Evolutionary conservation across 2,888 invertebrate species (phyloP).

Genomic region (Trichopoda pennipes): DNA sequence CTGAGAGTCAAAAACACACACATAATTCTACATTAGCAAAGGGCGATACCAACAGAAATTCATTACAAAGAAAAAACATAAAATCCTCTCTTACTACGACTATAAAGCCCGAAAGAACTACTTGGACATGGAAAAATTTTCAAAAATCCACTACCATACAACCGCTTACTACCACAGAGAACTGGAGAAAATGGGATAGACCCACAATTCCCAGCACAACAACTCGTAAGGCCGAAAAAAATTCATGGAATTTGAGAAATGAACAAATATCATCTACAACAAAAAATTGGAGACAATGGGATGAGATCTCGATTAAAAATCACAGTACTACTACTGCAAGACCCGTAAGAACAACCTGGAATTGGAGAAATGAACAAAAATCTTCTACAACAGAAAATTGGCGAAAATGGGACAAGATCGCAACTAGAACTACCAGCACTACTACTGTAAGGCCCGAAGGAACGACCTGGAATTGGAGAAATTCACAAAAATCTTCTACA

Average conservation of each 20-base stretch:
- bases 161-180: constrained; percentile 25
- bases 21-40: no score
- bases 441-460: constrained; percentile 39
- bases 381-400: constrained; percentile 33
- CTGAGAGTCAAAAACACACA: no score
- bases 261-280: not conserved
- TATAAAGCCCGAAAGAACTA: not conserved
- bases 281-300: not conserved
- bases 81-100: not conserved
- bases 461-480: constrained; percentile 2
- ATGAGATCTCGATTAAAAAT: not conserved
- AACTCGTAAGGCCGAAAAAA: constrained; percentile 30
- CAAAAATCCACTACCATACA: not conserved
- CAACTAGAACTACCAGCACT: constrained; percentile 1
- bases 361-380: constrained; percentile 33
- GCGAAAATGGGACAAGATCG: constrained; percentile 22
- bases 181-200: constrained; percentile 32
- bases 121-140: constrained; percentile 38
- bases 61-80: constrained; percentile 2
- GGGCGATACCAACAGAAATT: not conserved
- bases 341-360: constrained; percentile 8
- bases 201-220: constrained; percentile 21
- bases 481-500: constrained; percentile 22
- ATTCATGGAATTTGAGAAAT: not conserved
- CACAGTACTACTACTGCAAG: constrained; percentile 19